Conservation (phyloP, 64 coral and sea anemone genomes). For the Acropora yongei region DNA sequence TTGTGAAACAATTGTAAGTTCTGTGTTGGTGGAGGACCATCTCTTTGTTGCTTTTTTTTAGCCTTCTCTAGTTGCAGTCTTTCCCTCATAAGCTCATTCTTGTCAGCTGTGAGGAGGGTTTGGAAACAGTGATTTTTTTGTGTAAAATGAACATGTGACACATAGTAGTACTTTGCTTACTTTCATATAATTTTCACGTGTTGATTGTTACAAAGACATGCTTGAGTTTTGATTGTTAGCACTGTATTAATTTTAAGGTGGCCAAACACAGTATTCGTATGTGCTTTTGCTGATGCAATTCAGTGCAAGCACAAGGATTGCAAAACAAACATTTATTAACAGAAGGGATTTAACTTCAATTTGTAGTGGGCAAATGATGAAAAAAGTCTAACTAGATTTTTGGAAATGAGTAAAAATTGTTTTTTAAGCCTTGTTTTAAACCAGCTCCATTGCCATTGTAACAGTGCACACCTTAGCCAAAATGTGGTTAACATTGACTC, state of each 20-base stretch:
- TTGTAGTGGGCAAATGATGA: too few relatives aligned
- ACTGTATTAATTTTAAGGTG: background rate
- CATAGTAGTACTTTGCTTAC: conserved; percentile 17
- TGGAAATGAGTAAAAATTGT: too few relatives aligned
- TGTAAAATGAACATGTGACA: conserved; percentile 12
- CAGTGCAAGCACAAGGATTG: conserved; percentile 3
- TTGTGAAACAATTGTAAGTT: background rate
- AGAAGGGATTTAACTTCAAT: too few relatives aligned
- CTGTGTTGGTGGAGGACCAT: background rate
- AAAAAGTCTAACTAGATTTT: too few relatives aligned
- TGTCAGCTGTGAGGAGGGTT: conserved; percentile 7
- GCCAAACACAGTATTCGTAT: background rate
- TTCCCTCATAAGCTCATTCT: conserved; percentile 40
- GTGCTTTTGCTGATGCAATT: conserved; percentile 22
- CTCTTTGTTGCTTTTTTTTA: conserved; percentile 12
- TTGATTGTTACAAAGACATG: conserved; percentile 31
- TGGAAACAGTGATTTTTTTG: conserved; percentile 9
- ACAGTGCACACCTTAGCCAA: too few relatives aligned
- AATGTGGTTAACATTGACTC: too few relatives aligned
- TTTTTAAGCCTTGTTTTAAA: too few relatives aligned
- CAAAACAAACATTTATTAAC: background rate
- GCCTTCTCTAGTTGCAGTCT: conserved; percentile 43
- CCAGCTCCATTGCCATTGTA: too few relatives aligned
- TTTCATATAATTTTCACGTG: conserved; percentile 37
- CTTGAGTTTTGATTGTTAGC: conserved; percentile 39